Base-by-base conservation (phyloP, 2,113 vertebrate species). In the Porphyrio hochstetteri region DNA sequence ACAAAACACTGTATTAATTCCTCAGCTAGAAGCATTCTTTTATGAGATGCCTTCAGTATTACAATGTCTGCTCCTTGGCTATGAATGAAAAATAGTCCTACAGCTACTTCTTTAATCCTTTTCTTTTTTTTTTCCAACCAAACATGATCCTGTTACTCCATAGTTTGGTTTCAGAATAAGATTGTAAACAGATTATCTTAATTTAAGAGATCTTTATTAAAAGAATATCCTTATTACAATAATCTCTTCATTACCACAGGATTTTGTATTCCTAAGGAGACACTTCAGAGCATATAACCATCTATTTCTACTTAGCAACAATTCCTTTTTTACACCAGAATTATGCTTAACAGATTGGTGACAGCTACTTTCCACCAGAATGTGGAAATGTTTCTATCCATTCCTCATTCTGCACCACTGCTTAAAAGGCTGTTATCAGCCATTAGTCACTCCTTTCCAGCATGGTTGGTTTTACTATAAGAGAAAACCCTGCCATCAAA, bases 101-200 rank as follows among this genome's bases (percentile, higher is more conserved):
- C 87, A 86, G 82, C 25, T 82, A 79, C 44, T n/a, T 81, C 90
- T 94, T 79, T 59, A 93, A 93, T 92, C 42, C 42, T 90, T 21
- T n/a, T 11, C 4, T 8, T 24, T 74, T 77, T 44, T n/a, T 11
- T 5, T 8, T 24, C 7, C 56, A 90, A 88, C 42, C 91, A 79
- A 90, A 86, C 60, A 11, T 1, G 38, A 90, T 74, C 75, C 92
- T 40, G 14, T 7, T 78, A 63, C 52, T 70, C 35, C 67, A 44
- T 9, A 77, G 52, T 70, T 35, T 29, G 63, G 38, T 56, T 90
- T 68, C 79, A 80, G 75, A 42, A 4, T 25, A 70, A 81, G 64
- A 96, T 75, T 88, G n/a, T 46, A 82, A 96, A 80, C 92, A 96
- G 75, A 95, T 92, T 93, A 71, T 88, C 85, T 92, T 40, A 87